Conservation (phyloP, 2,797 vertebrate species). For the Chloroceryle inda region DNA sequence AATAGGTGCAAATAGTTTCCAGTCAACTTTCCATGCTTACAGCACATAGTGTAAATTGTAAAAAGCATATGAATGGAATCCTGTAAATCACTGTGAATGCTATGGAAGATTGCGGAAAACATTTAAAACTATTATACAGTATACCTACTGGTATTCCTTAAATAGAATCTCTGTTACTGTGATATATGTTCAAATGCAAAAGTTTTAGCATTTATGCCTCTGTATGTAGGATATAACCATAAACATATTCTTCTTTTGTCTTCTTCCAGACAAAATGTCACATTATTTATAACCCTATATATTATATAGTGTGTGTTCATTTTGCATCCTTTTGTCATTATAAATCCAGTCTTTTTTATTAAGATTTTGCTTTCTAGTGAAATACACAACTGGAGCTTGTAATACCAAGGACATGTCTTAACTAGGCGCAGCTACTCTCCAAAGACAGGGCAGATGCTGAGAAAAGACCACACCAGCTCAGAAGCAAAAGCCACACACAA, state of each 20-base stretch:
- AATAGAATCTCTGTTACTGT: neutral
- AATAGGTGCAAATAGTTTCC: conserved; percentile 15
- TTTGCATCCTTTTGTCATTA: neutral
- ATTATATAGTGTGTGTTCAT: neutral
- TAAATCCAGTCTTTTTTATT: neutral
- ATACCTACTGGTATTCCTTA: neutral
- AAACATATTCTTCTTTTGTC: neutral
- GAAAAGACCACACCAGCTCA: neutral
- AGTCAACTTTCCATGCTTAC: conserved; percentile 1
- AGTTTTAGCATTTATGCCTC: neutral
- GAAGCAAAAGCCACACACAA: neutral
- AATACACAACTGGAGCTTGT: neutral
- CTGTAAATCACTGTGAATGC: conserved; percentile 9
- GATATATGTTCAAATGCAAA: neutral
- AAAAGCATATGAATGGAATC: conserved; percentile 7
- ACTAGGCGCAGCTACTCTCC: neutral
- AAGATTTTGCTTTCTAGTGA: neutral
- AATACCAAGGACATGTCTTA: neutral
- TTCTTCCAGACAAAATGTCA: neutral
- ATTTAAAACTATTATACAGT: neutral
- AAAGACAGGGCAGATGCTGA: neutral
- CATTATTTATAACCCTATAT: neutral
- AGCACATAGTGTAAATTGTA: neutral
- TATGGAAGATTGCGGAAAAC: neutral
- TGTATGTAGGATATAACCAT: neutral